Evolutionary conservation across 2,113 vertebrate genomes (phyloP).

Genomic region (Ondatra zibethicus): DNA sequence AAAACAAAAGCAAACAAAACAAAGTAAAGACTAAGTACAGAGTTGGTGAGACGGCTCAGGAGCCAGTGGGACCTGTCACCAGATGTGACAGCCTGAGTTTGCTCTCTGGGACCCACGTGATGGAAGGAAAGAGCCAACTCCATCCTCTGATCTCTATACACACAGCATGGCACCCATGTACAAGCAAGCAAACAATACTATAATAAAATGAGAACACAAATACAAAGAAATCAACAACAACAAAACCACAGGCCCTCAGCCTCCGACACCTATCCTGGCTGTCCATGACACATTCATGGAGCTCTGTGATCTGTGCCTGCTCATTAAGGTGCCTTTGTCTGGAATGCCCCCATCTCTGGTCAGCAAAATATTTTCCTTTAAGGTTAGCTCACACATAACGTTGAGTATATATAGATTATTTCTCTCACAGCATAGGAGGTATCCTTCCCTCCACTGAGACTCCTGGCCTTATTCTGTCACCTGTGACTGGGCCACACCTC

Average conservation of each 20-base stretch:
- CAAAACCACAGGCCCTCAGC: neutral
- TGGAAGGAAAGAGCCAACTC: neutral
- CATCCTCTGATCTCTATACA: neutral
- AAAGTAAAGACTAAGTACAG: neutral
- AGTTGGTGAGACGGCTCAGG: neutral
- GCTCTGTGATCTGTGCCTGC: neutral
- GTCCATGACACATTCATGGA: neutral
- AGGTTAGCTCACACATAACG: neutral
- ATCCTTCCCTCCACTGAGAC: neutral
- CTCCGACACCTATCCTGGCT: neutral
- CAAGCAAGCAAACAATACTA: neutral
- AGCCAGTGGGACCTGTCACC: neutral
- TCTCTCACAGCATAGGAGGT: neutral
- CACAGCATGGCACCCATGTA: neutral
- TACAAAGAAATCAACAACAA: neutral
- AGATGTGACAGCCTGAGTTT: neutral
- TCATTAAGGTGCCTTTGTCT: neutral
- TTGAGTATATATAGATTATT: neutral
- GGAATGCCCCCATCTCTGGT: neutral
- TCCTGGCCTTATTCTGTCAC: neutral
- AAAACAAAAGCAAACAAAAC: neutral
- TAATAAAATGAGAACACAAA: neutral
- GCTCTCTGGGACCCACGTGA: neutral
- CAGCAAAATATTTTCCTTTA: constrained; percentile 25
- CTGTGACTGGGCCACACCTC: neutral